A percentile compares a stretch with the other conserved stretches of the same genome.
Conservation (phyloP, 2,888 invertebrate genomes). For the Ditylenchus weischeri region DNA sequence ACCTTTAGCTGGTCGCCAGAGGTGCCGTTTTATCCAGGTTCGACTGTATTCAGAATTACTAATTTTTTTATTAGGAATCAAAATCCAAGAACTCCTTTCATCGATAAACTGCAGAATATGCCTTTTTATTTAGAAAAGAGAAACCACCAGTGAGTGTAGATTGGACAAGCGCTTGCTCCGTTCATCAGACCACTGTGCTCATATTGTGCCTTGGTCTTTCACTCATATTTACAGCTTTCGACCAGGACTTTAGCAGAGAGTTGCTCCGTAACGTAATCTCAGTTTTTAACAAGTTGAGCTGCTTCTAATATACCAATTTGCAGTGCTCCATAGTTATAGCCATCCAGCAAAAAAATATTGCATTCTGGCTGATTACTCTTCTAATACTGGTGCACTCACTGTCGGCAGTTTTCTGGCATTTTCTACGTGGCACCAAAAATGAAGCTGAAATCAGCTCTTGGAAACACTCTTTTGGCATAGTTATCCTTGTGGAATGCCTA, state of each 20-base stretch:
- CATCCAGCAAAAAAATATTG: conserved; percentile 26
- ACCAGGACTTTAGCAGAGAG: conserved; percentile 18
- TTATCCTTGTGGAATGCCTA: neutral
- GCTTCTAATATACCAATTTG: neutral
- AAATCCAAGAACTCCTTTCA: no score
- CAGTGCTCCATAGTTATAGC: conserved; percentile 32
- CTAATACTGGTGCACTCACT: conserved; percentile 22
- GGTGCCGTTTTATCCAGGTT: no score
- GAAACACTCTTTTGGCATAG: neutral
- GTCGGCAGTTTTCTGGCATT: conserved; percentile 17
- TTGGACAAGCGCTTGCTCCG: conserved; percentile 21
- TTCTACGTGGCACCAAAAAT: neutral
- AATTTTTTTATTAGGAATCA: no score
- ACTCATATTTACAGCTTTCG: conserved; percentile 33
- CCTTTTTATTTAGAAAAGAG: no score
- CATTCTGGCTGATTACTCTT: conserved; percentile 28
- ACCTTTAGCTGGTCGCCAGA: no score
- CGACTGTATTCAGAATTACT: no score
- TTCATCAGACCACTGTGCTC: conserved; percentile 26
- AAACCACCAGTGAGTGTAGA: neutral
- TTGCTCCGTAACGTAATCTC: neutral
- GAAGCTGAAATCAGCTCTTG: neutral
- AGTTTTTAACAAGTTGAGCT: neutral
- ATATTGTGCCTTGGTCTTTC: conserved; percentile 27
- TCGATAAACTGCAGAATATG: no score